Evolutionary conservation across 2,888 invertebrate genomes (phyloP).

Genomic region (Drosophila anomalata): DNA sequence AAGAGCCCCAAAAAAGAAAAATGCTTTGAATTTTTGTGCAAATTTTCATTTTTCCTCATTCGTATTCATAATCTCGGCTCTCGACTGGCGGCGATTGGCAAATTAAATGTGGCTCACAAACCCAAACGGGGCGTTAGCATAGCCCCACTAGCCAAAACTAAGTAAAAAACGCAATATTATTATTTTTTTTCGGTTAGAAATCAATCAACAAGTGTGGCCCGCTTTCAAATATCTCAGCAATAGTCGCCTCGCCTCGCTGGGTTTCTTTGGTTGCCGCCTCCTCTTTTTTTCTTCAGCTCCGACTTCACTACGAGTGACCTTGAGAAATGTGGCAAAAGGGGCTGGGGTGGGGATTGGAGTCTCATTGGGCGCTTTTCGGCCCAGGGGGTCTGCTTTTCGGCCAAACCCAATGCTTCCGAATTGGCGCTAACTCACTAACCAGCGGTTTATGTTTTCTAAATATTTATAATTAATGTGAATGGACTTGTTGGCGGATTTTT

Average conservation of each 20-base stretch:
- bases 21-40: constrained; percentile 66
- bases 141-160: constrained; percentile 17
- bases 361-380: constrained; percentile 17
- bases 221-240: constrained; percentile 66
- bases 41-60: constrained; percentile 70
- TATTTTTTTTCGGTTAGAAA: constrained; percentile 49
- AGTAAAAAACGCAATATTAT: constrained; percentile 45
- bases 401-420: constrained; percentile 57
- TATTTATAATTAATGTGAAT: constrained; percentile 26
- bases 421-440: constrained; percentile 47
- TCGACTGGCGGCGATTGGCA: constrained; percentile 47
- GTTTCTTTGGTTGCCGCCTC: constrained; percentile 52
- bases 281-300: constrained; percentile 37
- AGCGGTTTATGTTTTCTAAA: constrained; percentile 50
- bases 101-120: constrained; percentile 59
- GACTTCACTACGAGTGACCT: constrained; percentile 55
- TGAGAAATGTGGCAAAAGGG: constrained; percentile 51
- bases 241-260: constrained; percentile 60
- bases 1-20: constrained; percentile 43
- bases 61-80: constrained; percentile 37
- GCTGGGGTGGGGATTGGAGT: neutral
- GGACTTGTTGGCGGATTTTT: constrained; percentile 1
- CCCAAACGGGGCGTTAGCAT: constrained; percentile 64
- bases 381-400: constrained; percentile 34
- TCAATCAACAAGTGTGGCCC: constrained; percentile 76